Conservation (phyloP, 1,140 invertebrate species). For the Eulimnadia texana region DNA sequence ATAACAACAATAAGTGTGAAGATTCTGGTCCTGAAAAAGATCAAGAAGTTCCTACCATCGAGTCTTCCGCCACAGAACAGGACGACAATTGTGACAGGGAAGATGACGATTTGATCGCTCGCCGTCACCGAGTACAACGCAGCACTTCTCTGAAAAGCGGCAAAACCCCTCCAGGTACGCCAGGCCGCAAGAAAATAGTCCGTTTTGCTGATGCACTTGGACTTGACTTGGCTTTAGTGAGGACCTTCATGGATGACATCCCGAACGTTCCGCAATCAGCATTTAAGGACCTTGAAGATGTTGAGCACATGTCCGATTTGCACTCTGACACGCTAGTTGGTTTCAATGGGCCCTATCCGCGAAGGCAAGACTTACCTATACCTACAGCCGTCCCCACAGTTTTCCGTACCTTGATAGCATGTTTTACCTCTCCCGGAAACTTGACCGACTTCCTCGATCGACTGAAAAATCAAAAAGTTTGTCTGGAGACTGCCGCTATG, state of each 20-base stretch:
- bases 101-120: conserved; percentile 16
- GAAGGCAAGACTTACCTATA: background rate
- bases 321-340: background rate
- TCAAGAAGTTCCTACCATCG: background rate
- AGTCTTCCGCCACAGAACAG: background rate
- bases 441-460: conserved; percentile 58
- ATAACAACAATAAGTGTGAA: too few relatives aligned
- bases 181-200: conserved; percentile 81
- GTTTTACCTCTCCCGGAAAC: conserved; percentile 65
- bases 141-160: conserved; percentile 77
- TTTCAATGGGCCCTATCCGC: background rate
- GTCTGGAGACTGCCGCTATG: conserved; percentile 67
- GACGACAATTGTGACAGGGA: conserved; percentile 15
- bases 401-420: conserved; percentile 6
- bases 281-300: conserved; percentile 29
- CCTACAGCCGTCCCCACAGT: background rate
- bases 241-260: conserved; percentile 76
- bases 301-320: background rate
- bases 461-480: conserved; percentile 54
- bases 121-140: conserved; percentile 40
- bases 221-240: conserved; percentile 76
- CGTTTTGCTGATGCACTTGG: conserved; percentile 88
- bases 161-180: conserved; percentile 79
- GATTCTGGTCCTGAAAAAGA: background rate
- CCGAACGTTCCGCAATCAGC: conserved; percentile 74